Evolutionary conservation across 1,140 invertebrate species (phyloP), one percentile per base, ranked within the genome.

Genomic region (Solenopsis invicta): DNA sequence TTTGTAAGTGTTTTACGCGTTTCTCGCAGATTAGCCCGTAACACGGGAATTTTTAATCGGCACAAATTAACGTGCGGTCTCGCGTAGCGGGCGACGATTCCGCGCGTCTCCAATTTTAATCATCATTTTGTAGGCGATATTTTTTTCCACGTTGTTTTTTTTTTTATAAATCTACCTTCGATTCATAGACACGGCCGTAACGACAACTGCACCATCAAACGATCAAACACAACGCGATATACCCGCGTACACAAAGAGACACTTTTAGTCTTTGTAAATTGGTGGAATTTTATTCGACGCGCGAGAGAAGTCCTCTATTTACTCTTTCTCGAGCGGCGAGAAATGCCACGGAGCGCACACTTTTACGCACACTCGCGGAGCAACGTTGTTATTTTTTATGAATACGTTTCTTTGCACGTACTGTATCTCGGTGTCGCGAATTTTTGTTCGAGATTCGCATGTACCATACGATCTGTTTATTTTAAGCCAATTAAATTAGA

Each of bases 401-500:
- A 48, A 77, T 41, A 86, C 10, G 9, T 86, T 86, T 86, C 69
- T 34, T 50, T 29, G 48, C 18, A 41, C 16, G 64, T 54, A 12
- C 2, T n/a, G 54, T 71, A 80, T 74, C 76, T 64, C n/a, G 29
- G 61, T 34, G 24, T 34, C 13, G 24, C 74, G 50, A 5, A 12
- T 74, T 67, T 84, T n/a, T n/a, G 66, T n/a, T 67, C 67, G 48
- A 61, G 89, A 90, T 82, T 54, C 77, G 24, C 9, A 87, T 77
- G 64, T 76, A 67, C 21, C 52, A 56, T 52, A 13, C 2, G 50
- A 18, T 66, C 34, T 87, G 77, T 89, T 89, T 84, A 87, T 78
- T 89, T 89, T 89, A 89, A 87, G 59, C 48, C 18, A 74, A 90
- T 89, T 88, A 89, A 89, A 81, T 69, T n/a, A 34, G 10, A 18